Conservation (phyloP, 1,140 invertebrate species). For the Lineus longissimus region DNA sequence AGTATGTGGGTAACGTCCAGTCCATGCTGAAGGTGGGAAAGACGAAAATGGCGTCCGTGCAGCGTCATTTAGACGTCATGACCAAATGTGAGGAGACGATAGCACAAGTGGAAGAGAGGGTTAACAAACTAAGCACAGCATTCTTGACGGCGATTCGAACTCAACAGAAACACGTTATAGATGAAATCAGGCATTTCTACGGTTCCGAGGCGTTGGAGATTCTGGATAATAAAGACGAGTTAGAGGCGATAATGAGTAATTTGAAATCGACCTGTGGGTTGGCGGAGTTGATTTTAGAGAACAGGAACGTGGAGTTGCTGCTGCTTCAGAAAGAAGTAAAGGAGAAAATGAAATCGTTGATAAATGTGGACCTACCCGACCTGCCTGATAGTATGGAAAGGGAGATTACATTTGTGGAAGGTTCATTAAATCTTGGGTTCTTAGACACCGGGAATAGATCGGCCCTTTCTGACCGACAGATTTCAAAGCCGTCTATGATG, state of each 20-base stretch:
- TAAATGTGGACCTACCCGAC: neutral
- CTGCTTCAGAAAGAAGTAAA: slow-evolving; percentile 50
- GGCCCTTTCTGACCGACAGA: neutral
- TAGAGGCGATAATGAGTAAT: slow-evolving; percentile 45
- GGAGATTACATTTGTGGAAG: neutral
- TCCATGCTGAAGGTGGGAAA: slow-evolving; percentile 34
- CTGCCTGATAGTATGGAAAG: neutral
- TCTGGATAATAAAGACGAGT: slow-evolving; percentile 37
- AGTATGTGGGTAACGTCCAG: slow-evolving; percentile 40
- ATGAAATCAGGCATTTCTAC: slow-evolving; percentile 40
- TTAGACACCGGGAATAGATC: neutral
- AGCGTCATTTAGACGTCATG: slow-evolving; percentile 35
- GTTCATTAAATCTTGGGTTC: neutral
- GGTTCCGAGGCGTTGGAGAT: slow-evolving; percentile 41
- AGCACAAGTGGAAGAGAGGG: slow-evolving; percentile 43
- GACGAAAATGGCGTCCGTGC: slow-evolving; percentile 28
- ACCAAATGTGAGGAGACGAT: slow-evolving; percentile 38
- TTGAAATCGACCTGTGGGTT: slow-evolving; percentile 47
- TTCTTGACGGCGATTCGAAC: slow-evolving; percentile 45
- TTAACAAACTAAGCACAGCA: slow-evolving; percentile 46
- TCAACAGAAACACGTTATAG: slow-evolving; percentile 22
- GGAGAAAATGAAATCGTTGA: slow-evolving; percentile 37
- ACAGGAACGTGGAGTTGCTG: slow-evolving; percentile 50
- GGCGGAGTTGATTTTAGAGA: slow-evolving; percentile 49
- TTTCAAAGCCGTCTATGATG: neutral